These are phyloP conservation scores for Phrynocephalus versicolor DNA, from an alignment of 2,113 vertebrate genomes.

Conservation along the genomic window DNA sequence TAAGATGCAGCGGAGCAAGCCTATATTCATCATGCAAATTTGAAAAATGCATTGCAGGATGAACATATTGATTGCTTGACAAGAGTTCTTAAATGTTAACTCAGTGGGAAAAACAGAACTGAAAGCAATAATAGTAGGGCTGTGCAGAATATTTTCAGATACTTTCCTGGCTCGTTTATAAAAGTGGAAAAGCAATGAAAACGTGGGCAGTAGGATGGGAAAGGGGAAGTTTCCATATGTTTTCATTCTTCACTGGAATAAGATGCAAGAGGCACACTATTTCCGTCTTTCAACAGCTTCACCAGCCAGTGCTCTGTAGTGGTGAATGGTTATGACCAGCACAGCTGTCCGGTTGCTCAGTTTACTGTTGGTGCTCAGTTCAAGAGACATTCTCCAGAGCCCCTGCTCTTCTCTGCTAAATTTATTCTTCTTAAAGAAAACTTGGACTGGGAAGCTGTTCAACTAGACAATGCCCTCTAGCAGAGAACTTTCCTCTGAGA, in stretches of 20 bases:
- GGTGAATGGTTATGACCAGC: too few species aligned
- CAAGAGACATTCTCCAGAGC: too few species aligned
- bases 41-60: background rate
- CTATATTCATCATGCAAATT: slow-evolving; percentile 10
- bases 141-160: background rate
- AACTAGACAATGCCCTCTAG: background rate
- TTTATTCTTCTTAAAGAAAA: too few species aligned
- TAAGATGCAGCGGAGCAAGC: slow-evolving; percentile 9
- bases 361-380: too few species aligned
- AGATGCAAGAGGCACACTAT: too few species aligned
- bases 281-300: too few species aligned
- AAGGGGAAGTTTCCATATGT: background rate
- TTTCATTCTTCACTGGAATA: too few species aligned
- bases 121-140: background rate
- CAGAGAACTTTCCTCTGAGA: too few species aligned
- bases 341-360: too few species aligned
- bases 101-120: background rate
- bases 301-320: too few species aligned
- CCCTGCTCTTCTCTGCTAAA: too few species aligned
- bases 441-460: too few species aligned
- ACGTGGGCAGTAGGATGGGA: background rate
- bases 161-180: background rate
- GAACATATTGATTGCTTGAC: background rate
- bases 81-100: slow-evolving; percentile 10
- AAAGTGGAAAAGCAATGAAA: background rate